These are phyloP conservation scores for Platycheirus albimanus DNA, from an alignment of 2,888 invertebrate species.

Conservation along the genomic window DNA sequence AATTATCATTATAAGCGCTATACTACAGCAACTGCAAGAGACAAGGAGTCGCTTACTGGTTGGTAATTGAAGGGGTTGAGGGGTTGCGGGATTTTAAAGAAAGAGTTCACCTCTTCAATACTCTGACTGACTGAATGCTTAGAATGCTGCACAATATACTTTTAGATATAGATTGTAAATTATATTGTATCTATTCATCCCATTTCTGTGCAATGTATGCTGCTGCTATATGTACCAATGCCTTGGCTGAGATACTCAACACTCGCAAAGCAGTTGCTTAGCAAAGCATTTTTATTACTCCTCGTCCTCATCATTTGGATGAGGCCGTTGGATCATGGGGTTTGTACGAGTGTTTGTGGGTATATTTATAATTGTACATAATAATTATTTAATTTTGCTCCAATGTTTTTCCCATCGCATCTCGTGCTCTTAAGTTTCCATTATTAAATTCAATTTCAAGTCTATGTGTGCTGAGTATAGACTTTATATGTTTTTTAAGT, in stretches of 20 bases:
- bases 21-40: background rate
- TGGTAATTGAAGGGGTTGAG: background rate
- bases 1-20: conserved; percentile 57
- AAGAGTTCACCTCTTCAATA: conserved; percentile 41
- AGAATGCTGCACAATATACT: conserved; percentile 21
- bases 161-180: conserved; percentile 18
- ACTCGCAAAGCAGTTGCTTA: conserved; percentile 50
- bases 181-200: conserved; percentile 42
- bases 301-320: conserved; percentile 12
- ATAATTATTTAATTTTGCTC: conserved; percentile 72
- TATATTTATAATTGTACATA: conserved; percentile 71
- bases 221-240: conserved; percentile 19
- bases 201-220: conserved; percentile 32
- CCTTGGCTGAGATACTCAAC: conserved; percentile 47
- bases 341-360: conserved; percentile 27
- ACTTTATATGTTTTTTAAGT: conserved; percentile 57
- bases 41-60: background rate
- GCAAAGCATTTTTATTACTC: conserved; percentile 63
- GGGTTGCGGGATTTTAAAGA: conserved; percentile 10
- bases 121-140: conserved; percentile 49
- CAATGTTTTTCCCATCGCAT: conserved; percentile 69
- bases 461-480: conserved; percentile 46
- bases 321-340: conserved; percentile 18
- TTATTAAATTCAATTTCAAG: conserved; percentile 72
- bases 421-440: conserved; percentile 71